A percentile compares a stretch with the other conserved stretches of the same genome.
phyloP scores from a whole-genome alignment of 2,888 invertebrate genomes.

The Melipona beecheii region DNA sequence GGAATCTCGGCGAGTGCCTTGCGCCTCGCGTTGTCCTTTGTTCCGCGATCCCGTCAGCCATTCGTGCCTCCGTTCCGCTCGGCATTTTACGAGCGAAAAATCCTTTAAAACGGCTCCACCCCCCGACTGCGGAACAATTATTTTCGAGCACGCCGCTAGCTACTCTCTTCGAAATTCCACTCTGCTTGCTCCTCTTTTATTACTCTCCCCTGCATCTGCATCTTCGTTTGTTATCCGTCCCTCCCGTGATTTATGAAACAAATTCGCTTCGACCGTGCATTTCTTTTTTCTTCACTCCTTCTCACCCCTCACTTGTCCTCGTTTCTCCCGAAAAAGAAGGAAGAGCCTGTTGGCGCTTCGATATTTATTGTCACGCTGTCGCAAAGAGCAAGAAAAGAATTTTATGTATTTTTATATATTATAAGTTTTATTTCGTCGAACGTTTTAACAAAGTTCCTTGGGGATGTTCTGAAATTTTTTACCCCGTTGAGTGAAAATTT shows the following conservation, averaged over 20 bases:
- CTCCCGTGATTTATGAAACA: constrained; percentile 24
- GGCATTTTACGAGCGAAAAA: constrained; percentile 36
- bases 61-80: constrained; percentile 2
- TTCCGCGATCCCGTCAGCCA: constrained; percentile 18
- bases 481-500: too few species aligned
- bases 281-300: background rate
- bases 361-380: background rate
- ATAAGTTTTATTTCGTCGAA: background rate
- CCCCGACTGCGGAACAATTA: constrained; percentile 28
- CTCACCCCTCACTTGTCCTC: too few species aligned
- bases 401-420: too few species aligned
- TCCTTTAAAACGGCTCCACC: constrained; percentile 21
- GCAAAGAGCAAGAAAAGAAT: too few species aligned
- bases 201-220: background rate
- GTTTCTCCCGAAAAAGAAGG: background rate
- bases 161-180: constrained; percentile 28
- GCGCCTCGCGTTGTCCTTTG: constrained; percentile 29
- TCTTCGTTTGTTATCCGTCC: constrained; percentile 18
- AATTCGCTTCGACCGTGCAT: background rate
- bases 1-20: constrained; percentile 10
- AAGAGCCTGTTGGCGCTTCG: background rate
- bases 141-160: constrained; percentile 13
- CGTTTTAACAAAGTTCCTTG: too few species aligned
- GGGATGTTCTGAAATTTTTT: too few species aligned
- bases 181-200: constrained; percentile 21